Conservation (phyloP, 2,113 vertebrate genomes). For the Scopus umbretta region DNA sequence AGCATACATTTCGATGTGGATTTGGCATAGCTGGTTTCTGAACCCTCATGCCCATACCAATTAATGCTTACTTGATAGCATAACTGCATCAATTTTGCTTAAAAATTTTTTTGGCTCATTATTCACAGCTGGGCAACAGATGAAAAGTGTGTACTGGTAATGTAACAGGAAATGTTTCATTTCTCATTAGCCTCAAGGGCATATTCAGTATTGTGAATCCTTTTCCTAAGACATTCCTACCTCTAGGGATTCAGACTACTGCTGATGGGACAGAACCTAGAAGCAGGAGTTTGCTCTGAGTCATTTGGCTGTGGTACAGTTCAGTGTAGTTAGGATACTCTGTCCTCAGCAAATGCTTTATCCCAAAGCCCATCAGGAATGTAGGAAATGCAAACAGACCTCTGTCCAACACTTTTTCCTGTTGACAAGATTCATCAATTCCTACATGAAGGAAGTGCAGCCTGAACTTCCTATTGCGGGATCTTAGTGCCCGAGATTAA, state of each 20-base stretch:
- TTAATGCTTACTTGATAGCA: not conserved
- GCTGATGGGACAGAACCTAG: not conserved
- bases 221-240: not conserved
- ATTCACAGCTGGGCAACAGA: not conserved
- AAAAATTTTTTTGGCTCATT: not conserved
- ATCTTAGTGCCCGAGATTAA: not conserved
- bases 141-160: not conserved
- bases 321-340: not conserved
- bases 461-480: not conserved
- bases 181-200: not conserved
- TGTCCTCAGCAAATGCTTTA: not conserved
- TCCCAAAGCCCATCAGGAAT: not conserved
- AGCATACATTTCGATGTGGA: not conserved
- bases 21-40: not conserved
- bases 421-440: not conserved
- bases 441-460: not conserved
- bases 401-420: not conserved
- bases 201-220: not conserved
- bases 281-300: not conserved
- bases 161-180: not conserved
- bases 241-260: not conserved
- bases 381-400: not conserved
- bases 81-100: not conserved
- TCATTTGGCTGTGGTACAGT: not conserved
- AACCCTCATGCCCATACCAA: not conserved